Evolutionary conservation across 2,888 invertebrate genomes (phyloP), one percentile per base, ranked within the genome.

Genomic region (Scotopteryx bipunctaria): DNA sequence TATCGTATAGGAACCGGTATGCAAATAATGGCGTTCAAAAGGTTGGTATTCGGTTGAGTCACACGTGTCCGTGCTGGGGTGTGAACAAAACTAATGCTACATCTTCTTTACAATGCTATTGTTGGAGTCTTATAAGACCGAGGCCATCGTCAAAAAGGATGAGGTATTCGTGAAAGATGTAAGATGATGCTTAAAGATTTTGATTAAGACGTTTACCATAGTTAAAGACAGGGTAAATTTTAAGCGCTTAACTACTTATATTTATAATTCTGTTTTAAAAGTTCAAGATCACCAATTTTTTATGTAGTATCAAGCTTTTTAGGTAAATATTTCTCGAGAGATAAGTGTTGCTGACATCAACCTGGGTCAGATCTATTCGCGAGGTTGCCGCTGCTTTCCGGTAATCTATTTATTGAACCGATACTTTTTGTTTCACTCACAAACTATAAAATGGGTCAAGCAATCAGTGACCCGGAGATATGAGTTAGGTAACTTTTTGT

Each of bases 1-100:
- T 89, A 90, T 89, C 90, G 88, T 86, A 90, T 89, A 81, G 83
- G 80, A 83, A 88, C 89, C 87, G 83, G 85, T 88, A 90, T 89
- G 90, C 90, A 89, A 90, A 90, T 90, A 89, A 81, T 83, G 76
- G 76, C 61, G 66, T 74, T 75, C 72, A 76, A 83, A 81, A 81
- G 75, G 63, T 69, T 66, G 76, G 81, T 79, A 78, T 71, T 78
- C 81, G 63, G 86, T 82, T 71, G 73, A 71, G 77, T 81, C 88
- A 88, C 89, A 90, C 89, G 89, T 90, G 53, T 42, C 51, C 40
- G 35, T 5, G 87, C 81, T 86, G 68, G 71, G 78, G 72, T 73
- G 66, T 71, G 69, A 66, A 86, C 78, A 85, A 86, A 75, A 65
- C 76, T 83, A 83, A 84, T 81, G 86, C 83, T 82, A 84, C 84